Conservation (phyloP, 1,140 invertebrate species). For the Bombus impatiens region DNA sequence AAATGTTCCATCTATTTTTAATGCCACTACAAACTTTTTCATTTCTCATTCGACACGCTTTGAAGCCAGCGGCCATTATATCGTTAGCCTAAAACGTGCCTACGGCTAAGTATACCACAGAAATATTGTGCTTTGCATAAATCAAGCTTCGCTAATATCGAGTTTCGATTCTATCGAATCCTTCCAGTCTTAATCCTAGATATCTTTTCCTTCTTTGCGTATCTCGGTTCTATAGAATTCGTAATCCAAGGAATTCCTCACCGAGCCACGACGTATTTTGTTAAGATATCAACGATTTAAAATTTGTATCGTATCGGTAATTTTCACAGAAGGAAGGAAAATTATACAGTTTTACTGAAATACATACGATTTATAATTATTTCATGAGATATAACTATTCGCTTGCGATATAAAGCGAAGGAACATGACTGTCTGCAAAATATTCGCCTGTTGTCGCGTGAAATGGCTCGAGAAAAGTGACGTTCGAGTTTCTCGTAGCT, state of each 20-base stretch:
- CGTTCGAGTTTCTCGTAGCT: not conserved
- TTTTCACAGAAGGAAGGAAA: too few species aligned
- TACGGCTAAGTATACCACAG: not conserved
- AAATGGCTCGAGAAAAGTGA: too few species aligned
- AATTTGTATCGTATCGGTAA: too few species aligned
- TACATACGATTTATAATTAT: too few species aligned
- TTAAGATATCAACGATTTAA: too few species aligned
- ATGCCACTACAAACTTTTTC: slow-evolving; percentile 4
- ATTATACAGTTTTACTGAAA: too few species aligned
- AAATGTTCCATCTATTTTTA: slow-evolving; percentile 20
- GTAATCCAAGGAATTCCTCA: too few species aligned
- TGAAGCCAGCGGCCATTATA: not conserved
- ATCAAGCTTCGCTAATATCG: not conserved
- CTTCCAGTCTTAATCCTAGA: not conserved
- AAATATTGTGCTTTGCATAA: slow-evolving; percentile 9
- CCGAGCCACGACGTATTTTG: not conserved
- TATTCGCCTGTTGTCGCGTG: too few species aligned
- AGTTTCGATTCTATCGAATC: not conserved
- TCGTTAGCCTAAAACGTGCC: not conserved
- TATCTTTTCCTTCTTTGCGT: too few species aligned
- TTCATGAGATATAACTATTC: too few species aligned
- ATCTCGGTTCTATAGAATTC: not conserved
- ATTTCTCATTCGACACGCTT: slow-evolving; percentile 6
- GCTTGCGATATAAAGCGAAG: too few species aligned
- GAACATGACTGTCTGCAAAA: too few species aligned